These are phyloP conservation scores for Petrophora chlorosata DNA, from an alignment of 2,888 invertebrate genomes.

Conservation along the genomic window DNA sequence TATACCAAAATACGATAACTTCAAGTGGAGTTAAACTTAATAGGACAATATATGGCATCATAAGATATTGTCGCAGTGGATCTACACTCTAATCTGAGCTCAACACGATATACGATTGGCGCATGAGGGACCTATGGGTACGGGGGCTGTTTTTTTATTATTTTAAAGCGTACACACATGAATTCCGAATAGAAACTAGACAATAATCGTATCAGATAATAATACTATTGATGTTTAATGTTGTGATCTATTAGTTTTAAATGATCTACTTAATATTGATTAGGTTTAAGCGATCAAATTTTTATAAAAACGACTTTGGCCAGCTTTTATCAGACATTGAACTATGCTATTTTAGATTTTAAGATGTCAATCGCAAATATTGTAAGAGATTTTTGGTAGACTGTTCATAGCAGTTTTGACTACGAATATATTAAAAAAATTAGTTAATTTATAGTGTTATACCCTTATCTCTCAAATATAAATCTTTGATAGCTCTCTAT, in stretches of 20 bases:
- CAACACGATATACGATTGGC: no score
- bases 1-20: no score
- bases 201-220: conserved; percentile 58
- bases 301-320: conserved; percentile 72
- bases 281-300: conserved; percentile 55
- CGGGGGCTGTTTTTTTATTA: no score
- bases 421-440: conserved; percentile 2
- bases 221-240: conserved; percentile 54
- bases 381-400: conserved; percentile 27
- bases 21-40: no score
- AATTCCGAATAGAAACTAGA: conserved; percentile 52
- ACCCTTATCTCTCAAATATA: conserved; percentile 21
- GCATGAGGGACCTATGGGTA: no score
- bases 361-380: conserved; percentile 79
- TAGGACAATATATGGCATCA: no score
- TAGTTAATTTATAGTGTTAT: background rate
- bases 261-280: conserved; percentile 24
- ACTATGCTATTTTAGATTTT: conserved; percentile 47
- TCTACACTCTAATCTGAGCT: no score
- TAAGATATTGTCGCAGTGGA: no score
- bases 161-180: conserved; percentile 25
- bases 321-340: conserved; percentile 48
- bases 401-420: conserved; percentile 23
- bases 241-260: conserved; percentile 54
- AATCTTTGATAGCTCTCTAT: conserved; percentile 47